Evolutionary conservation across 2,797 vertebrate genomes (phyloP), one percentile per base, ranked within the genome.

Genomic region (Scarus forsteni): DNA sequence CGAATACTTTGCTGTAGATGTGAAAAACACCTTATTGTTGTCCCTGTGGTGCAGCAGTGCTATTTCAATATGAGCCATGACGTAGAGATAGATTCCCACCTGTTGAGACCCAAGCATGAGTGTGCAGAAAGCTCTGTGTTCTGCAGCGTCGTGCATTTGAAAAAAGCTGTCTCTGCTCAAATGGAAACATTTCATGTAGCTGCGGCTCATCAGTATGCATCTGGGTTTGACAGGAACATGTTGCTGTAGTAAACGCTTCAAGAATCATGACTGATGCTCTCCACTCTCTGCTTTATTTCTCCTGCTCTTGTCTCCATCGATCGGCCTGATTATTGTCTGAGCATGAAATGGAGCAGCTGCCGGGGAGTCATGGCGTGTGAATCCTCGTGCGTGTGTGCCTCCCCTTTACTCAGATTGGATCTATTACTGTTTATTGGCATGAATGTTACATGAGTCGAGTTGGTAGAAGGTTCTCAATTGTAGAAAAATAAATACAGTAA

Each of bases 401-500:
- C 60, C 19, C 54, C 70, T 53, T 70, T 55, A 11, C 44, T 16
- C 56, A 56, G 77, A 65, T 80, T 85, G 53, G 73, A 36, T 81
- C 79, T 66, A 79, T 86, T 83, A 64, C 59, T 16, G 65, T 76
- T 85, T 76, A 84, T 85, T 79, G 74, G 55, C 56, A 61, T 84
- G 76, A 85, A 85, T 82, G 77, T 72, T 68, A 58, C 70, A 78
- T 71, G 63, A 84, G 64, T 42, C 3, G 1, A 15, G 59, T 52
- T 58, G 68, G 63, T 14, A 64, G 54, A 58, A 61, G 46, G 54
- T 19, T 48, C 66, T 45, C 27, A 63, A 62, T 36, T 7, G 1
- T 18, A 46, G 39, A 46, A 48, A 68, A n/a, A 52, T 59, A 71
- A 46, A 8, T 0, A 60, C 6, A 11, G 49, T 61, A 53, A 66